Base-by-base conservation (phyloP, 23 tunicate genomes). In the Aplidium turbinatum region DNA sequence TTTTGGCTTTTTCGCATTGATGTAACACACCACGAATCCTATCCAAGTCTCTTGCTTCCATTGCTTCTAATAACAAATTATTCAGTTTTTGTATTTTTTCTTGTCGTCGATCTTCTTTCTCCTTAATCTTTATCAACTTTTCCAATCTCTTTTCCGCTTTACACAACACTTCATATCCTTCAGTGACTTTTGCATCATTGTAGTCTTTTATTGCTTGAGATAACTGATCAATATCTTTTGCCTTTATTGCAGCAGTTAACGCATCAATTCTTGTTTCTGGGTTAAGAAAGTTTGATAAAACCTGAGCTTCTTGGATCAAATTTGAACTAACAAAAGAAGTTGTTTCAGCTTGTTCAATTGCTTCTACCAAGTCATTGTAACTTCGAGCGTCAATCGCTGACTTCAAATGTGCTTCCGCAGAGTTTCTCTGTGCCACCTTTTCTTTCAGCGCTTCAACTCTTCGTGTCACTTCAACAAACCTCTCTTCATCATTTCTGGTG, bases 161-260 rank as follows among this genome's bases (percentile, higher is more conserved):
- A 35, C 9, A 35, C 68, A 35, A 80, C 21, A 7, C 31, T 24
- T 56, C 58, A 11, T 35, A 36, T 54, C 70, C 53, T 20, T 56
- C 21, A 2, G 26, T 57, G 23, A 80, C 77, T 4, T 57, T 54
- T 31, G 85, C 85, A 21, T 55, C 77, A 56, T 69, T 70, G 64
- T 54, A 46, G 55, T 80, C 66, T 27, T 26, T n/a, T 9, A 80
- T 36, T 9, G 77, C 85, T 55, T 80, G 33, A 18, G 55, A 69
- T 0, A 80, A 20, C 53, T 5, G 18, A 20, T 56, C 45, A 35
- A 70, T 54, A 54, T 69, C 77, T 16, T 55, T 32, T 9, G 35
- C 23, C 30, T 80, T 54, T 9, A 65, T 53, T 6, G 72, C 72
- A 2, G 36, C 27, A 19, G 4, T 35, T 2, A 65, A 13, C 48